These are phyloP conservation scores for Alces alces DNA, from an alignment of 2,113 vertebrate species.

Conservation along the genomic window DNA sequence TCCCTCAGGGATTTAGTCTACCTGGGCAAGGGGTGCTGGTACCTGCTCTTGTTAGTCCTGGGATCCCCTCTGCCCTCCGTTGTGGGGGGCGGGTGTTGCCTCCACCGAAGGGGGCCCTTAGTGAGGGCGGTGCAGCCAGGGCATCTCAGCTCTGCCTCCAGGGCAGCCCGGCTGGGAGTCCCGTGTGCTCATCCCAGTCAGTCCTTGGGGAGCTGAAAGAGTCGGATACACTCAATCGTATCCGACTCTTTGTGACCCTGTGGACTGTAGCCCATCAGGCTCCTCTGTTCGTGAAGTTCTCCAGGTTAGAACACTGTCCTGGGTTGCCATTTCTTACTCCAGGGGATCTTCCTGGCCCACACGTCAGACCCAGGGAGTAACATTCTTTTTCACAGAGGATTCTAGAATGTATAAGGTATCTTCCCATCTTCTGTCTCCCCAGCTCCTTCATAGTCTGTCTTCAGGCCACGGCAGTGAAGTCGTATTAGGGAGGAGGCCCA, in stretches of 20 bases:
- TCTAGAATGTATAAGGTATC: neutral
- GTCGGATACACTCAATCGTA: fast-evolving
- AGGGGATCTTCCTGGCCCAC: neutral
- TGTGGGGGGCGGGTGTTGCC: fast-evolving
- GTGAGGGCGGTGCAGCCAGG: neutral
- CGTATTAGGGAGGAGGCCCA: neutral
- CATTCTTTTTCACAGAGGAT: neutral
- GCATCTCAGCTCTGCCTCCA: fast-evolving
- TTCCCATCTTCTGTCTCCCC: neutral
- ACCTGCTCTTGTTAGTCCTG: neutral
- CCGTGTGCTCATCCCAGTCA: fast-evolving
- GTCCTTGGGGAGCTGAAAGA: neutral
- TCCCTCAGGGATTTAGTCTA: neutral
- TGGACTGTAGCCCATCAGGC: neutral
- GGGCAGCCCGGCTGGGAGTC: neutral
- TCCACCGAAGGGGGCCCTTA: fast-evolving
- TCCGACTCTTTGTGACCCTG: neutral
- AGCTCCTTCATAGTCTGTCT: neutral
- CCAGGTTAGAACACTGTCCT: neutral
- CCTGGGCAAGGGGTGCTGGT: neutral
- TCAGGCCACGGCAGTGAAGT: fast-evolving
- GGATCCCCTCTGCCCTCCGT: neutral
- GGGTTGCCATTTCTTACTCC: neutral
- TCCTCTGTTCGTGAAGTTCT: neutral
- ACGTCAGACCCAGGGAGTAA: neutral